A percentile compares a stretch with the other conserved stretches of the same genome.
Conservation (phyloP, 2,888 invertebrate genomes). For the Xiphydria camelus region DNA sequence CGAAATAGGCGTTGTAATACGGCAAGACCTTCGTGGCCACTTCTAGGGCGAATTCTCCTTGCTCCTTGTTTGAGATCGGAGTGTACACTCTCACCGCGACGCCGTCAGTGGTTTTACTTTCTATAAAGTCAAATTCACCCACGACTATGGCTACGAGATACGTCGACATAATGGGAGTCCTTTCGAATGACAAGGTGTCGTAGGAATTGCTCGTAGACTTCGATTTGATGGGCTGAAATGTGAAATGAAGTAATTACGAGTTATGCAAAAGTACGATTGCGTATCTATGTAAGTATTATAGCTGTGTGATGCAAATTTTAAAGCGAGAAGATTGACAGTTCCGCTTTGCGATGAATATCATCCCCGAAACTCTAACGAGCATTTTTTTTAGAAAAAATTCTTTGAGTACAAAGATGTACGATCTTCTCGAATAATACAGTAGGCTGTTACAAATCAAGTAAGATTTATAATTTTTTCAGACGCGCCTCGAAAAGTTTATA, state of each 20-base stretch:
- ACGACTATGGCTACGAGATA: constrained; percentile 93
- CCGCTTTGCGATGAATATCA: too few species aligned
- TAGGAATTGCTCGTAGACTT: constrained; percentile 57
- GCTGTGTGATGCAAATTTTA: too few species aligned
- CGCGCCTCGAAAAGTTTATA: too few species aligned
- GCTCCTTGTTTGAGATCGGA: constrained; percentile 88
- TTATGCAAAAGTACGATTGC: not conserved
- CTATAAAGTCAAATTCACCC: constrained; percentile 93
- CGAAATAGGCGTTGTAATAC: constrained; percentile 93
- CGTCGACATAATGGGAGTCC: constrained; percentile 92
- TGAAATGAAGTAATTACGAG: not conserved
- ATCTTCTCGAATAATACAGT: too few species aligned
- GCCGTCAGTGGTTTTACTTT: constrained; percentile 80
- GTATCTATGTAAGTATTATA: too few species aligned
- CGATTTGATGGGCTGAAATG: constrained; percentile 59
- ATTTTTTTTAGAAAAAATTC: too few species aligned
- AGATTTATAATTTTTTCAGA: too few species aligned
- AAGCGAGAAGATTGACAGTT: too few species aligned
- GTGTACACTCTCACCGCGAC: constrained; percentile 82
- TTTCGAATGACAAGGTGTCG: constrained; percentile 72
- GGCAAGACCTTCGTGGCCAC: constrained; percentile 90
- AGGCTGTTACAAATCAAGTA: too few species aligned
- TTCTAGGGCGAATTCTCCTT: constrained; percentile 89
- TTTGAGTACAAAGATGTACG: too few species aligned
- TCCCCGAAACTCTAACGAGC: too few species aligned